These are phyloP conservation scores for Onychomys arenicola DNA, from an alignment of 2,797 vertebrate genomes.

Conservation along the genomic window DNA sequence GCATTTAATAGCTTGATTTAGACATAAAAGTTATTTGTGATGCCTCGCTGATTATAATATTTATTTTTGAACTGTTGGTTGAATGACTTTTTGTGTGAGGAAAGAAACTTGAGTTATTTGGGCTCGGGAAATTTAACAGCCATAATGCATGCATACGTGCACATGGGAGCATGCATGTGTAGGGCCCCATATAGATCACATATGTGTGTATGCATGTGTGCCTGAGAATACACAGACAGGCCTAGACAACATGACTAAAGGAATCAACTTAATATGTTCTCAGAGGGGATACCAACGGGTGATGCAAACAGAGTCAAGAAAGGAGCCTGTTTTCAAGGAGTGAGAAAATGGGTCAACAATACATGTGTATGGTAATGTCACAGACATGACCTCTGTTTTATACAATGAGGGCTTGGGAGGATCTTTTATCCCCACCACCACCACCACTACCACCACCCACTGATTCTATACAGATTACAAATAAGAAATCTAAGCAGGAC, in stretches of 20 bases:
- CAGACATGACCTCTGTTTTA: neutral
- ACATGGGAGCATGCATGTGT: rapidly evolving
- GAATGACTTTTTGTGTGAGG: slow-evolving; percentile 83
- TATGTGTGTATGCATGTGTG: rapidly evolving
- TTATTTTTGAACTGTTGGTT: slow-evolving; percentile 86
- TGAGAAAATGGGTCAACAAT: neutral
- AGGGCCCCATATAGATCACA: neutral
- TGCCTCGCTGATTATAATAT: slow-evolving; percentile 88
- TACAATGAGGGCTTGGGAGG: neutral
- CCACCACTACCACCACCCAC: neutral
- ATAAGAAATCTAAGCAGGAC: slow-evolving; percentile 61
- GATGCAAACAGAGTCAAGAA: slow-evolving; percentile 31
- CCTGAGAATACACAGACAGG: rapidly evolving
- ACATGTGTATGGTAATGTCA: neutral
- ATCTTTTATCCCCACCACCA: neutral
- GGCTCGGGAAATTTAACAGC: slow-evolving; percentile 24
- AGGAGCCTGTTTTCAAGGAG: neutral
- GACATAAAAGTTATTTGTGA: slow-evolving; percentile 91
- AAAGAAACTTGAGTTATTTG: slow-evolving; percentile 77
- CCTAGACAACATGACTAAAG: neutral
- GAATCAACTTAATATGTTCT: neutral
- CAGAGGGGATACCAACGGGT: neutral
- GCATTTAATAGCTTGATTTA: slow-evolving; percentile 91
- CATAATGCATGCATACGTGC: rapidly evolving
- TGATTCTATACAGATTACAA: slow-evolving; percentile 5